Conservation (phyloP, 2,888 invertebrate species). For the Nemotelus pantherinus region DNA sequence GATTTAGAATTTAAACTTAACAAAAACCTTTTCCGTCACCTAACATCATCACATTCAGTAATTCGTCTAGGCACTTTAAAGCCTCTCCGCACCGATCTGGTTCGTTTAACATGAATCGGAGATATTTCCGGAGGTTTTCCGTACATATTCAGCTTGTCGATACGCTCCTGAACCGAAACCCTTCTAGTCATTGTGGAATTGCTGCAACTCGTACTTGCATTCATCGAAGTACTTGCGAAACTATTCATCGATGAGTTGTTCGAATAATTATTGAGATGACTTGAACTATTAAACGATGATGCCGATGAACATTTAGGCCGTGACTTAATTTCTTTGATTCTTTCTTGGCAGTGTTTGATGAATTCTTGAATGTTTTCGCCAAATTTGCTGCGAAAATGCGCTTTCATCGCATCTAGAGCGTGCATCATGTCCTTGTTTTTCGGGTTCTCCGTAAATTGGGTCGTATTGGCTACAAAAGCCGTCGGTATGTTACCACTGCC, state of each 20-base stretch:
- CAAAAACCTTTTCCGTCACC: constrained; percentile 22
- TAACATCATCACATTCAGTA: not conserved
- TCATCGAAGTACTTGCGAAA: constrained; percentile 10
- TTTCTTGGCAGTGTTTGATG: constrained; percentile 54
- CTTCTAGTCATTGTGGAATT: not conserved
- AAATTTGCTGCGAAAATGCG: constrained; percentile 56
- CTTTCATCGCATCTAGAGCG: constrained; percentile 65
- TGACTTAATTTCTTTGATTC: constrained; percentile 52
- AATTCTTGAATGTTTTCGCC: constrained; percentile 53
- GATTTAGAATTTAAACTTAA: constrained; percentile 1
- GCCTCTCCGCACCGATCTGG: constrained; percentile 16
- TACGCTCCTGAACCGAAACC: constrained; percentile 54
- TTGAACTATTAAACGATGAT: constrained; percentile 13
- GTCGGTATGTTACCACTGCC: constrained; percentile 68
- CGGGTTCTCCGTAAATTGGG: constrained; percentile 72
- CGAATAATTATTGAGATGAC: constrained; percentile 24
- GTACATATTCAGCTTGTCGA: constrained; percentile 67
- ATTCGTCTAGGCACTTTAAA: constrained; percentile 43
- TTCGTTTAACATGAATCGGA: constrained; percentile 63
- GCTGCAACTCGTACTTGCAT: not conserved
- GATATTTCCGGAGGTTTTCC: constrained; percentile 69
- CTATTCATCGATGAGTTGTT: not conserved
- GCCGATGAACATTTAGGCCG: constrained; percentile 14
- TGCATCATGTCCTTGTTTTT: constrained; percentile 66
- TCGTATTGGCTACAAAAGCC: constrained; percentile 72